Evolutionary conservation across 2,797 vertebrate genomes (phyloP).

Genomic region (Pseudomugil gertrudae): DNA sequence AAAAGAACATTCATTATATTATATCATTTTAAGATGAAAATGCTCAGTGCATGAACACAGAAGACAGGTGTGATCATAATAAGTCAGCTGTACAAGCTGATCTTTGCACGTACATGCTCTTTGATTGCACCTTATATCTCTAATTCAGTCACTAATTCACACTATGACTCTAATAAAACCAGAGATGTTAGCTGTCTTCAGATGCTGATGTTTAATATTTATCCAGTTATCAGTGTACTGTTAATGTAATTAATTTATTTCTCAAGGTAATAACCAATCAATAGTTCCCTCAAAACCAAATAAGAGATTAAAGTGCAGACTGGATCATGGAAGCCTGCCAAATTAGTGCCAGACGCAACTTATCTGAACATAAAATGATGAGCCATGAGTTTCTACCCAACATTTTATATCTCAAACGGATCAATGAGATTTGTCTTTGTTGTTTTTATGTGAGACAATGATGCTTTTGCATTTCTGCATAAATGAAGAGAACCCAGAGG

Average conservation of each 20-base stretch:
- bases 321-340: not conserved
- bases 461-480: not conserved
- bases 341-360: not conserved
- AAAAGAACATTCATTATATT: not conserved
- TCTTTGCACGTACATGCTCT: slow-evolving; percentile 6
- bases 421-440: not conserved
- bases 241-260: slow-evolving; percentile 31
- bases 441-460: not conserved
- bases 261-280: slow-evolving; percentile 31
- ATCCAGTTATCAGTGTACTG: slow-evolving; percentile 31
- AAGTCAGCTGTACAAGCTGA: not conserved
- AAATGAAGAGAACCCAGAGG: slow-evolving; percentile 35
- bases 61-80: not conserved
- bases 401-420: not conserved
- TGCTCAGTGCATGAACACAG: not conserved
- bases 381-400: not conserved
- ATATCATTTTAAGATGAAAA: not conserved
- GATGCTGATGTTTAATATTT: not conserved
- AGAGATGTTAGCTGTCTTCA: not conserved
- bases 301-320: slow-evolving; percentile 16
- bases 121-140: slow-evolving; percentile 12
- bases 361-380: slow-evolving; percentile 11
- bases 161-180: not conserved
- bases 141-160: slow-evolving; percentile 2
- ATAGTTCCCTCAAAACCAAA: slow-evolving; percentile 30